Evolutionary conservation across 2,888 invertebrate species (phyloP), one percentile per base, ranked within the genome.

Genomic region (Rhaphigaster nebulosa): DNA sequence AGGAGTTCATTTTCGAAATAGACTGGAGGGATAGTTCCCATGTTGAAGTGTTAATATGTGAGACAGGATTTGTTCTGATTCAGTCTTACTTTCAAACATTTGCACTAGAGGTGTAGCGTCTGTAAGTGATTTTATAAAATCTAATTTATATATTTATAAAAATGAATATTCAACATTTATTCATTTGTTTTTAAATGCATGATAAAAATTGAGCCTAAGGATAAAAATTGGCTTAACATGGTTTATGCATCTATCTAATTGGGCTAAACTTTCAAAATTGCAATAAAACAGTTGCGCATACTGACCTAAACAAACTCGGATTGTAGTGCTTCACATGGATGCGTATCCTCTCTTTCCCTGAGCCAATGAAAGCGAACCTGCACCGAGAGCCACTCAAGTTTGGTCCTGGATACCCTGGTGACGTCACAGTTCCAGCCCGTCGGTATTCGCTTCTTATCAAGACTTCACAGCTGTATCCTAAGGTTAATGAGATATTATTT

Each of bases 291-390:
- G 1, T 8, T 80, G 38, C 1, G 34, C 1, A 18, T 38, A 88
- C 52, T n/a, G 38, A 89, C 89, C 70, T 50, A 15, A 76, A 70
- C 15, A 70, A 70, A 20, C 70, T 89, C 5, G 89, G 89, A 26
- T 87, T 91, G 94, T 98, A 98, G 94, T 97, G 97, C 93, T 96
- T 96, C 94, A 98, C 98, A 93, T 96, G 95, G 93, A 98, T 95
- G 95, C 97, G 97, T 92, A 98, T 96, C 93, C 97, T 95, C 94
- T 99, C 98, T 92, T 96, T 96, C 90, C 97, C 97, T 92, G 96
- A 95, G 87, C 98, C 98, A 93, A 96, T 96, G 94, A 99, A 98
- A 84, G 98, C 97, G 94, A 97, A 98, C 93, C 97, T 96, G 94
- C 98, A 99, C 93, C 96, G 96, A 90, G 97, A 96, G 93, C 96